Evolutionary conservation across 2,888 invertebrate genomes (phyloP).

Genomic region (Sarcophaga subvicina): DNA sequence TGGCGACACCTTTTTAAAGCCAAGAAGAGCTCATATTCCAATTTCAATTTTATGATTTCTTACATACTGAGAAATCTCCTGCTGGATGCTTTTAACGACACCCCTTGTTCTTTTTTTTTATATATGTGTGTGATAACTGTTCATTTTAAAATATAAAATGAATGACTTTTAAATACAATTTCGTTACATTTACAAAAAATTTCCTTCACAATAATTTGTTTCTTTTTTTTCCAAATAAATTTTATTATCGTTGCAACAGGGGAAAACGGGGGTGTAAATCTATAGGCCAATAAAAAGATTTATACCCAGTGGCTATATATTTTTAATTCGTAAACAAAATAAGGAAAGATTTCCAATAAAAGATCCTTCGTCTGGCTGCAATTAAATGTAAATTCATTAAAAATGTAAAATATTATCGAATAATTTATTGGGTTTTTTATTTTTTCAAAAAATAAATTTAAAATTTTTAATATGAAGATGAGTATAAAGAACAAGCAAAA

Average conservation of each 20-base stretch:
- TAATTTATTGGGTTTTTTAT: constrained; percentile 24
- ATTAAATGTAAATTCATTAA: constrained; percentile 49
- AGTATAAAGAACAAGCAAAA: no score
- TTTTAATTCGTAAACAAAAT: constrained; percentile 11
- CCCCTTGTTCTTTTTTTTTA: background rate
- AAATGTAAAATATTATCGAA: background rate
- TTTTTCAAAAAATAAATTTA: no score
- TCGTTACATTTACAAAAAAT: constrained; percentile 50
- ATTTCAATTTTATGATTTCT: no score
- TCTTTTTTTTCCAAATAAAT: background rate
- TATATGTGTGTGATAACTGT: background rate
- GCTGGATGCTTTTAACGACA: no score
- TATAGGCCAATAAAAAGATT: constrained; percentile 29
- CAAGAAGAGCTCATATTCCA: no score
- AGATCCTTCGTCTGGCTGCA: constrained; percentile 45
- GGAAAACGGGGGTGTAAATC: constrained; percentile 8
- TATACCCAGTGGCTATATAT: background rate
- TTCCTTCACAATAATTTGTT: background rate
- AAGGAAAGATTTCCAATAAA: background rate
- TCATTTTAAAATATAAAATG: constrained; percentile 52
- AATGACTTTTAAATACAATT: constrained; percentile 69
- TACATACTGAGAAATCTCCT: no score
- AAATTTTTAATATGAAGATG: no score
- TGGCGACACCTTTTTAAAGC: no score
- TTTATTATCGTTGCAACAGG: background rate